Evolutionary conservation across 1,140 invertebrate genomes (phyloP), one percentile per base, ranked within the genome.

Genomic region (Eumaeus atala): DNA sequence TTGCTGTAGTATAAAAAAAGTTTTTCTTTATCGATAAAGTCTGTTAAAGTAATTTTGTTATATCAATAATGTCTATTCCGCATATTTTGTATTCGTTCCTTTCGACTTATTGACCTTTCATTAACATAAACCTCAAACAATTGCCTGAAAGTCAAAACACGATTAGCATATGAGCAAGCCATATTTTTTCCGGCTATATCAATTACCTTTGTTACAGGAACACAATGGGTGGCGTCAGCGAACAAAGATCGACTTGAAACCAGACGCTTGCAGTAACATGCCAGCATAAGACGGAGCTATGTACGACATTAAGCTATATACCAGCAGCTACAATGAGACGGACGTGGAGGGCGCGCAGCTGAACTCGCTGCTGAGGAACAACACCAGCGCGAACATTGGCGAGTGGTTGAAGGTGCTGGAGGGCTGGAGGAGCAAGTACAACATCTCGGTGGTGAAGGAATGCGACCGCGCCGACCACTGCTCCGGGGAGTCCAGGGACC

Each of bases 381-480:
- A 86, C 51, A 64, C 75, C 36, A 81, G 64, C 12, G 58, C 62
- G 4, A 80, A 69, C 55, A 69, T 86, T 10, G 73, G 66, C 18
- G 76, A 83, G 42, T 67, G 72, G 5, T 52, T 86, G 10, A 68
- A 63, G 56, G 70, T 62, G 9, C 53, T 86, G 12, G 77, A 81
- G 49, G 72, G 72, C 53, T 71, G 67, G 63, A 62, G 77, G 17
- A 82, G 61, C 40, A 75, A 66, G 63, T 79, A 74, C 52, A 83
- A 84, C 54, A 79, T 83, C 38, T 76, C 80, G 6, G 65, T 77
- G 6, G 62, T 73, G 5, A 81, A 78, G 37, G 76, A 81, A 65
- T 84, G 78, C 54, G 72, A 79, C 34, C 67, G 64, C 8, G 71
- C 74, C 3, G 76, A 80, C 49, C 84, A 86, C 61, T 86, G 83